phyloP scores from a whole-genome alignment of 1,140 invertebrate genomes.

The Muscidifurax raptorellus region DNA sequence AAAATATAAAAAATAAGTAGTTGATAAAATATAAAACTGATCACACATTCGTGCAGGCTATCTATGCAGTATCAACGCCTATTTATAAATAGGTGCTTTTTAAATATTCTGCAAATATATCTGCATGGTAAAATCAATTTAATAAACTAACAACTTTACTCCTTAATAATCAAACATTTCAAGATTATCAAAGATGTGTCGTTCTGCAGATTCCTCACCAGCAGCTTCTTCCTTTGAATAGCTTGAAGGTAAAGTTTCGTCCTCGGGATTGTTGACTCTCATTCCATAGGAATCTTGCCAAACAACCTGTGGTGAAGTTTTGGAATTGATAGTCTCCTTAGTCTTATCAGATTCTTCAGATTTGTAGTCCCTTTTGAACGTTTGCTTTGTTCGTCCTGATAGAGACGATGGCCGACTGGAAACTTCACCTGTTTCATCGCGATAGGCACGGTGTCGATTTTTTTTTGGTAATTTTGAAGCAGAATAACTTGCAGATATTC shows the following conservation, averaged over 20 bases:
- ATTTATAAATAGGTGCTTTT: background rate
- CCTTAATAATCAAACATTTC: constrained; percentile 20
- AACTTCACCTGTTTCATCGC: constrained; percentile 18
- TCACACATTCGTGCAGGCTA: background rate
- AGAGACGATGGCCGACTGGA: background rate
- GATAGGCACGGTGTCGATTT: constrained; percentile 12
- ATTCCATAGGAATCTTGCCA: constrained; percentile 32
- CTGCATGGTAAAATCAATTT: background rate
- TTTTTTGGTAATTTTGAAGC: background rate
- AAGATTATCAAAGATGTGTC: constrained; percentile 26
- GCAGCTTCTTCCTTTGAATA: constrained; percentile 20
- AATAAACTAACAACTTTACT: background rate
- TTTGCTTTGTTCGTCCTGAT: background rate
- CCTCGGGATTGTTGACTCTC: background rate
- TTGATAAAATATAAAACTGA: background rate
- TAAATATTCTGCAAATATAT: background rate
- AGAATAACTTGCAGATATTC: background rate
- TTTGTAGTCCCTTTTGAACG: background rate
- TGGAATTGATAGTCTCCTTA: background rate
- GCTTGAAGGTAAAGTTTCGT: background rate
- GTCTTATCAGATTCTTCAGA: background rate
- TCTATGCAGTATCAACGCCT: background rate
- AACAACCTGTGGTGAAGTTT: constrained; percentile 10
- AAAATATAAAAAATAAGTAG: background rate
- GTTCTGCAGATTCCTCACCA: constrained; percentile 48